Percentiles rank a stretch among this genome's conserved stretches.
These are phyloP conservation scores for Nycticryphes semicollaris DNA, from an alignment of 2,113 vertebrate genomes.

Conservation along the genomic window DNA sequence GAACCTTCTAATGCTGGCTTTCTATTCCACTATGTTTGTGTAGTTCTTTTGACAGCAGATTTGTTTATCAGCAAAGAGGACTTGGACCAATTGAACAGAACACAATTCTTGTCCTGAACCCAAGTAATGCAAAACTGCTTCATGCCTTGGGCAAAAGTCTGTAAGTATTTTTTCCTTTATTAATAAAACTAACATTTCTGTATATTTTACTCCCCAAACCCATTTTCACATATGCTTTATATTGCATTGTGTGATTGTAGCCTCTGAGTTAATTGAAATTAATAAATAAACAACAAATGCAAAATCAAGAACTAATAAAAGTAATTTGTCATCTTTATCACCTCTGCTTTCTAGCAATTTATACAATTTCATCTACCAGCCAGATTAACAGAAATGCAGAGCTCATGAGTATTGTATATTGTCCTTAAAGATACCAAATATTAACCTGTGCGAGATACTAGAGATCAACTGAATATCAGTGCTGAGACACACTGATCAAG, in stretches of 20 bases:
- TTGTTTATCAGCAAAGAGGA: conserved; percentile 86
- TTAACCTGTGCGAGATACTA: neutral
- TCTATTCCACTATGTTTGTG: conserved; percentile 24
- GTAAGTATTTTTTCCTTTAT: conserved; percentile 72
- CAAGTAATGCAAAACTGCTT: conserved; percentile 81
- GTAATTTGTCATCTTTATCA: neutral
- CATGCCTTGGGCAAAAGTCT: conserved; percentile 87
- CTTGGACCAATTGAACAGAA: conserved; percentile 92
- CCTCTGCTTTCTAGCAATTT: neutral
- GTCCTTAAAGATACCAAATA: neutral
- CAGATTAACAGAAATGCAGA: neutral
- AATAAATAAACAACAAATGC: neutral
- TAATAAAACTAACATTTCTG: neutral
- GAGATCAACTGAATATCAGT: neutral
- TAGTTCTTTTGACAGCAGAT: conserved; percentile 89
- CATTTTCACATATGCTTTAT: neutral
- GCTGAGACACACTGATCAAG: neutral
- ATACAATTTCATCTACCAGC: neutral
- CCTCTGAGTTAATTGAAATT: neutral
- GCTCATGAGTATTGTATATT: neutral
- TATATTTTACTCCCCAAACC: neutral
- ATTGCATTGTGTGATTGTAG: neutral
- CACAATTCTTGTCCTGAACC: conserved; percentile 88
- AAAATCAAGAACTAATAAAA: neutral
- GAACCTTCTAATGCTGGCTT: conserved; percentile 1